Base-by-base conservation (phyloP, 2,888 invertebrate species). In the Tetanocera ferruginea region DNA sequence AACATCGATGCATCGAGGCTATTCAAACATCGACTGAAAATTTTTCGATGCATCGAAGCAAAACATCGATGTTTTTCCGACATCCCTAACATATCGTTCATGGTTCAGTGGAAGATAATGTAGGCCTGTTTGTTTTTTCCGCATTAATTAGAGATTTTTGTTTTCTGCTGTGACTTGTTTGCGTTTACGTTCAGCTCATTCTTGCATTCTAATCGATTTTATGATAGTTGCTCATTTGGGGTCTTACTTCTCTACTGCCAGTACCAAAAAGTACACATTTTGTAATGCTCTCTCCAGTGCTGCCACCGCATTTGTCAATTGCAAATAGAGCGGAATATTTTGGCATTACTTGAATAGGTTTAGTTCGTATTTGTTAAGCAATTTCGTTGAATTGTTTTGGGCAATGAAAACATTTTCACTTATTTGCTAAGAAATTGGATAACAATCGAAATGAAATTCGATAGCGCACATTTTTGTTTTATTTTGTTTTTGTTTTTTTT, bases 371-470 rank as follows among this genome's bases (percentile, higher is more conserved):
- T 23, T 23, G 14, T 60, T 23, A 60, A 60, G 60, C 25, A 60
- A 28, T 60, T 60, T 28, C 60, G 25, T 11, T 51, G 70, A 28
- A 43, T 62, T 57, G 72, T 57, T 28, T 19, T 34, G 57, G n/a
- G 34, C 6, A 49, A 74, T 28, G 82, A 85, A 86, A 85, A 86
- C 86, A 86, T 86, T 87, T 87, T 84, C 85, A 87, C 86, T 87
- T 85, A 86, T 86, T 87, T 86, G 84, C 84, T 81, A 80, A 80
- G 83, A 88, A 88, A 88, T 88, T 88, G 88, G 87, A 88, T 88
- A 88, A 88, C 87, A 89, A 88, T 88, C 89, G 88, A 87, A 87
- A 83, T 86, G 86, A 88, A 88, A 88, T 88, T 88, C 86, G 88
- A 88, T 88, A 87, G 88, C 82, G 87, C 85, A 87, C 85, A 87